Conservation (phyloP, 2,888 invertebrate genomes). For the Stramonita haemastoma region DNA sequence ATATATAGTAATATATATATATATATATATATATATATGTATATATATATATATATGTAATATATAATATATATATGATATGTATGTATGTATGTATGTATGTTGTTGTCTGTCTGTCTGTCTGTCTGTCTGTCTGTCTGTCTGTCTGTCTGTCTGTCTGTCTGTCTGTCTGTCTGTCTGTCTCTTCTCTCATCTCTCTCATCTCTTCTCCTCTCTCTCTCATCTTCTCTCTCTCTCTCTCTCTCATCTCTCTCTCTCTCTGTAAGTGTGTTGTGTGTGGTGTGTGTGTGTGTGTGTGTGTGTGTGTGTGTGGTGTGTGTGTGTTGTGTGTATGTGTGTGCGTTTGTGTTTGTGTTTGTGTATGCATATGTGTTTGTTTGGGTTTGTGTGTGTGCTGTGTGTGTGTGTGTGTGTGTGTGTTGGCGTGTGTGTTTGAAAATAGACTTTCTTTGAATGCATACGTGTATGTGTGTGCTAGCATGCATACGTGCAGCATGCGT, state of each 20-base stretch:
- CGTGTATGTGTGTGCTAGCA: not conserved
- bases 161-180: not conserved
- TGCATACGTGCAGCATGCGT: no score
- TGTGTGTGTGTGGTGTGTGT: no score
- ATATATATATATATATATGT: no score
- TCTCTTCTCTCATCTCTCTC: no score
- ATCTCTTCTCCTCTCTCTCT: no score
- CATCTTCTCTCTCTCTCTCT: not conserved
- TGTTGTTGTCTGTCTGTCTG: not conserved
- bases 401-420: no score
- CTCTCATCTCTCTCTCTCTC: not conserved
- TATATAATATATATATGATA: no score
- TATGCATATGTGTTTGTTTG: not conserved
- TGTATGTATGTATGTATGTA: not conserved
- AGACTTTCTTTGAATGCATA: no score
- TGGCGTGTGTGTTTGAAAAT: no score
- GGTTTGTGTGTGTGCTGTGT: not conserved
- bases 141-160: not conserved
- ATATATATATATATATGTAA: no score
- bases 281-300: no score
- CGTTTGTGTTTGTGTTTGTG: not conserved
- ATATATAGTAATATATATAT: no score
- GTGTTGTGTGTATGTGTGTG: constrained; percentile 3
- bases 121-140: not conserved
- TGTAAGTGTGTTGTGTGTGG: not conserved